Percentiles rank a stretch among this genome's conserved stretches.
Conservation (phyloP, 2,113 vertebrate species). For the Arvicanthis niloticus region DNA sequence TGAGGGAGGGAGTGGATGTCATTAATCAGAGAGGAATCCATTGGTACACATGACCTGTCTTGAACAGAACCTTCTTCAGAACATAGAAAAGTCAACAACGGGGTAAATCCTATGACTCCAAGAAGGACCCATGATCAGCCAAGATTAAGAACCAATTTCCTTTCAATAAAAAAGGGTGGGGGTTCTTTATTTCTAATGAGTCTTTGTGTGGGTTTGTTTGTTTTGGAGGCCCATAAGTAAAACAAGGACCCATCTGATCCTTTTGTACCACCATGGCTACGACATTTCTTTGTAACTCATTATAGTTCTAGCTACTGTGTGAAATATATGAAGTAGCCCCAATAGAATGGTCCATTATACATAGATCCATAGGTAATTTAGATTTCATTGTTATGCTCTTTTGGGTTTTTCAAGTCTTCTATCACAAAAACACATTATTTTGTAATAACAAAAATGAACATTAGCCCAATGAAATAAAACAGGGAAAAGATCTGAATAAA, state of each 20-base stretch:
- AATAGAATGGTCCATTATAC: slow-evolving; percentile 38
- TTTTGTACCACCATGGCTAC: not conserved
- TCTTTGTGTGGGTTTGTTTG: not conserved
- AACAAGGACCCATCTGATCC: not conserved
- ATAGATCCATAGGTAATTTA: slow-evolving; percentile 1
- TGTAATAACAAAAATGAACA: slow-evolving; percentile 38
- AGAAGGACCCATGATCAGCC: not conserved
- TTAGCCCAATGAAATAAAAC: slow-evolving; percentile 32
- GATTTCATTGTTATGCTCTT: slow-evolving; percentile 30
- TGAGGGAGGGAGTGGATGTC: not conserved
- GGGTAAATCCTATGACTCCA: too few relatives aligned
- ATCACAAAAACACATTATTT: slow-evolving; percentile 11
- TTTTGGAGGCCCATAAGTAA: not conserved
- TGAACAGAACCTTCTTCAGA: not conserved
- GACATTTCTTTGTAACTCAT: not conserved
- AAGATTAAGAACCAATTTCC: not conserved
- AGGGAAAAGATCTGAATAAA: slow-evolving; percentile 39
- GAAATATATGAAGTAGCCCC: not conserved
- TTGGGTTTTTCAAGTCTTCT: slow-evolving; percentile 15
- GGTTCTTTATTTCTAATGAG: not conserved
- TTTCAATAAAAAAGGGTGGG: not conserved
- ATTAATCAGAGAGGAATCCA: not conserved
- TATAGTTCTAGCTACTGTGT: not conserved
- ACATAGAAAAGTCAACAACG: not conserved
- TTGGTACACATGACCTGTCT: not conserved